Conservation (phyloP, 2,113 vertebrate species). For the Pao palembangensis region DNA sequence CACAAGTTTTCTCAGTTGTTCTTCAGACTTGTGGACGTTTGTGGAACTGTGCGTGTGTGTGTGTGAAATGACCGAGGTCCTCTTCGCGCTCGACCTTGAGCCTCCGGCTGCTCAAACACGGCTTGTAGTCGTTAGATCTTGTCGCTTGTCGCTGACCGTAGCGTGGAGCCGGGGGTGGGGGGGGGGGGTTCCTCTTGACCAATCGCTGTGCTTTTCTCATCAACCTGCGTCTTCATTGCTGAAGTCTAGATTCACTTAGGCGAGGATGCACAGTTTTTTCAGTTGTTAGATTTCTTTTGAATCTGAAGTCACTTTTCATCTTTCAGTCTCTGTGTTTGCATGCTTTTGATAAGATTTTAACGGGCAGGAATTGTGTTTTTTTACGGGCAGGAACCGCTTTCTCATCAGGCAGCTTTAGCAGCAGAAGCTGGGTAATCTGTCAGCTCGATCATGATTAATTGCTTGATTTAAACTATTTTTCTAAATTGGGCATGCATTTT, state of each 20-base stretch:
- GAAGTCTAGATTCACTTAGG: constrained; percentile 98
- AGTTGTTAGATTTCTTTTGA: constrained; percentile 41
- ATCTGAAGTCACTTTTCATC: constrained; percentile 21
- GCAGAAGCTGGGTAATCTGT: no score
- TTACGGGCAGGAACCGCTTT: no score
- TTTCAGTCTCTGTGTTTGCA: constrained; percentile 19
- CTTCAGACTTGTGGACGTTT: neutral
- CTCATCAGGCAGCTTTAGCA: no score
- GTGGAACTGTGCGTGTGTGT: neutral
- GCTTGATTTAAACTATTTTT: neutral
- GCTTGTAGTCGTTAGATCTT: constrained; percentile 9
- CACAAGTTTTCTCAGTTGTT: no score
- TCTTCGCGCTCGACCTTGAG: neutral
- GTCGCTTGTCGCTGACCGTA: constrained; percentile 1
- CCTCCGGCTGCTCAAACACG: neutral
- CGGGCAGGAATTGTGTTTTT: no score
- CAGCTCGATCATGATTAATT: no score
- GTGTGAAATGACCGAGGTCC: neutral
- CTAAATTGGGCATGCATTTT: no score
- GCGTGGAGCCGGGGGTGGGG: neutral
- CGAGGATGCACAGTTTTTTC: constrained; percentile 72
- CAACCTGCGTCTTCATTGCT: constrained; percentile 88
- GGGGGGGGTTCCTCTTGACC: constrained; percentile 11
- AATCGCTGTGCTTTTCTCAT: constrained; percentile 52
- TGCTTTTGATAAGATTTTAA: constrained; percentile 1